Base-by-base conservation (phyloP, 1,140 invertebrate species). In the Drosophila varians region DNA sequence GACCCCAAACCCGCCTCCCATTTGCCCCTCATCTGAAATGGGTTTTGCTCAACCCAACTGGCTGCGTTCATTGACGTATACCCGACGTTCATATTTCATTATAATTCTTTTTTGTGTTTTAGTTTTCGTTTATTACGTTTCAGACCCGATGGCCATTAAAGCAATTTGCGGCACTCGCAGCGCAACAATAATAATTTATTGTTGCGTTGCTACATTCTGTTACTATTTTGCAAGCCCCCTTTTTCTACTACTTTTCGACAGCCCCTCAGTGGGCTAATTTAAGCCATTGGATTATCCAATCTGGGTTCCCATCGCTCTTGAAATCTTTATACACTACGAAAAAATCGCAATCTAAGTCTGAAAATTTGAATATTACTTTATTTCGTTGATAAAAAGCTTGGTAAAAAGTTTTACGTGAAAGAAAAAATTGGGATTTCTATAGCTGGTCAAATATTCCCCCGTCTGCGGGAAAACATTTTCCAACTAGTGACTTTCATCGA, bases 401-500 rank as follows among this genome's bases (percentile, higher is more conserved):
- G n/a, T n/a, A n/a, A n/a, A n/a, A n/a, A n/a, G n/a, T n/a, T n/a
- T n/a, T n/a, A n/a, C n/a, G n/a, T n/a, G n/a, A n/a, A n/a, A n/a
- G n/a, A n/a, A n/a, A n/a, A n/a, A n/a, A 21, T 21, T 21, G 21
- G 21, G 4, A 21, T 21, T 21, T 6, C 12, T 16, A n/a, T n/a
- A n/a, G n/a, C n/a, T n/a, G n/a, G n/a, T n/a, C n/a, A n/a, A n/a
- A n/a, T n/a, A n/a, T n/a, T n/a, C 48, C 16, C 5, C 31, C 25
- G 40, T 36, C 58, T 40, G 48, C 19, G 38, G 38, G 23, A 73
- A 55, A 58, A 26, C 28, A 57, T 45, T 82, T 82, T 82, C 61
- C 79, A 86, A 84, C 86, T 79, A 79, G 79, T 55, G 64, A 74
- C 79, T 55, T 68, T 42, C 49, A 66, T 65, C 36, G 62, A 66